Evolutionary conservation across 2,888 invertebrate genomes (phyloP).

Genomic region (Melieria crassipennis): DNA sequence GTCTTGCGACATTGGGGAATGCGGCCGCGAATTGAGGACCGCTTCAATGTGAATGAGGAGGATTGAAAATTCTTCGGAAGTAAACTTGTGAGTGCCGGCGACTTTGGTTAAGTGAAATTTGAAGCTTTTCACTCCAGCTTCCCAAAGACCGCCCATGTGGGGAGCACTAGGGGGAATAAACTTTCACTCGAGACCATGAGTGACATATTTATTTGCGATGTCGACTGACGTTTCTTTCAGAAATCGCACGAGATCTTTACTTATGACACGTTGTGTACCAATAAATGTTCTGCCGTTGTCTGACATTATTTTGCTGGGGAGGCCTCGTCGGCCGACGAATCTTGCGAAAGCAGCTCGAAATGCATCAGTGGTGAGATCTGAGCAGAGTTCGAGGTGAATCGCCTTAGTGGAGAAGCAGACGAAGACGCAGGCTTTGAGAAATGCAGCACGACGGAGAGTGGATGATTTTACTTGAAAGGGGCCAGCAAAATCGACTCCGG

Average conservation of each 20-base stretch:
- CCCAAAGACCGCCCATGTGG: background rate
- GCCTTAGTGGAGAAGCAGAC: background rate
- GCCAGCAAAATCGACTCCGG: constrained; percentile 12
- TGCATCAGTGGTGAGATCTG: background rate
- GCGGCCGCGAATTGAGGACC: background rate
- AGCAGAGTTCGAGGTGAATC: constrained; percentile 4
- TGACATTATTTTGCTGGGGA: background rate
- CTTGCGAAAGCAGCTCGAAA: constrained; percentile 8
- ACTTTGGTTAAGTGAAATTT: constrained; percentile 6
- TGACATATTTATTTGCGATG: background rate
- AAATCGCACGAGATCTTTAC: background rate
- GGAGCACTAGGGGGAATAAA: background rate
- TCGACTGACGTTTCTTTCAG: background rate
- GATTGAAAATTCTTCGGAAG: background rate
- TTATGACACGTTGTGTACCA: background rate
- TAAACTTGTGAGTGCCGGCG: constrained; percentile 8
- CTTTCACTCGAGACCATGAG: constrained; percentile 2
- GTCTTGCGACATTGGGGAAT: background rate
- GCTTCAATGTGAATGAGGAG: background rate
- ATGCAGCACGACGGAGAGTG: background rate
- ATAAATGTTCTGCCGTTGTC: constrained; percentile 4
- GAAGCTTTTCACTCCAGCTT: constrained; percentile 10
- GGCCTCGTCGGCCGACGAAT: constrained; percentile 8
- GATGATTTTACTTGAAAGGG: constrained; percentile 4
- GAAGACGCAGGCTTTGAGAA: too few relatives aligned